Conservation (phyloP, 2,888 invertebrate species). For the Sialis fuliginosa region DNA sequence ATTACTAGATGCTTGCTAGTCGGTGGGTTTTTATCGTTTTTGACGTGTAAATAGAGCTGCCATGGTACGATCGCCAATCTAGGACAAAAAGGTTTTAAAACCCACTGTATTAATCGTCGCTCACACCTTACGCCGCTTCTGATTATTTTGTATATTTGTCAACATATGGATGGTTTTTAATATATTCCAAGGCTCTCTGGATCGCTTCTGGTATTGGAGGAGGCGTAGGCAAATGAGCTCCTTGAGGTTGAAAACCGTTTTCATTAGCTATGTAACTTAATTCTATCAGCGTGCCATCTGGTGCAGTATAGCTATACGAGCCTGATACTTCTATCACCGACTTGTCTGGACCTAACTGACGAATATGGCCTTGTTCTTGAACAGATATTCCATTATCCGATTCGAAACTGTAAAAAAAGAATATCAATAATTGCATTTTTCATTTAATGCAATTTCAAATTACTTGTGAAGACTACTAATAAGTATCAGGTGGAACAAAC, state of each 20-base stretch:
- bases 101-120: no score
- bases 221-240: slow-evolving; percentile 8
- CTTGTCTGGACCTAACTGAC: slow-evolving; percentile 28
- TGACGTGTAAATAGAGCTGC: no score
- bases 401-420: slow-evolving; percentile 28
- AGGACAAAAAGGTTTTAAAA: not conserved
- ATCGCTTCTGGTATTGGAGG: slow-evolving; percentile 21
- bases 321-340: slow-evolving; percentile 30
- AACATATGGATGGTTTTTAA: slow-evolving; percentile 13
- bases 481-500: no score
- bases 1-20: no score
- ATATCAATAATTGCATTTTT: not conserved
- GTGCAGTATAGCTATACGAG: slow-evolving; percentile 33
- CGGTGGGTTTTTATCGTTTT: no score
- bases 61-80: no score
- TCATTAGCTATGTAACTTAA: slow-evolving; percentile 47
- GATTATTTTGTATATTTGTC: not conserved
- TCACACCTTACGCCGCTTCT: no score
- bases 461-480: not conserved
- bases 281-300: slow-evolving; percentile 40
- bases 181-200: slow-evolving; percentile 19
- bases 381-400: slow-evolving; percentile 44
- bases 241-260: slow-evolving; percentile 47
- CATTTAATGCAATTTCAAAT: no score
- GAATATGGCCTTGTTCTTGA: slow-evolving; percentile 35